A percentile compares a stretch with the other conserved stretches of the same genome.
Conservation (phyloP, 2,888 invertebrate genomes). For the Parascotia fuliginaria region DNA sequence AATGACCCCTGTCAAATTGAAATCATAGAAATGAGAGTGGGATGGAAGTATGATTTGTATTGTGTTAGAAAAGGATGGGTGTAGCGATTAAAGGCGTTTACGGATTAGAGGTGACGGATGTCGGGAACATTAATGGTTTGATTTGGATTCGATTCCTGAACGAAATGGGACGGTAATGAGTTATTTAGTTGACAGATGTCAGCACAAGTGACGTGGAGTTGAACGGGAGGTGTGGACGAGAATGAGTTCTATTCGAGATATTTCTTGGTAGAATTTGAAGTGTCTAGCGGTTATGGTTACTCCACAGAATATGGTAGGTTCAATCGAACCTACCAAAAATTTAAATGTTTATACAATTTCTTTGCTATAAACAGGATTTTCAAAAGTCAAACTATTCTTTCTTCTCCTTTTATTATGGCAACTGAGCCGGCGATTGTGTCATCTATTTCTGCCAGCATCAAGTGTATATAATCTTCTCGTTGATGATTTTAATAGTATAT, state of each 20-base stretch:
- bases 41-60: constrained; percentile 38
- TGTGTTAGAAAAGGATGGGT: constrained; percentile 40
- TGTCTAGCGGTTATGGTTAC: too few species aligned
- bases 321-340: too few species aligned
- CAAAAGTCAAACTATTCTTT: too few species aligned
- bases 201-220: constrained; percentile 40
- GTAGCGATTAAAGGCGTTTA: constrained; percentile 53
- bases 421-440: too few species aligned
- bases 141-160: constrained; percentile 55
- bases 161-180: constrained; percentile 61
- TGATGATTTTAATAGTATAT: too few species aligned
- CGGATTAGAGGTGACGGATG: constrained; percentile 64
- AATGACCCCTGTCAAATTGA: constrained; percentile 57
- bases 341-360: too few species aligned
- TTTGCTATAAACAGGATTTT: too few species aligned
- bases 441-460: too few species aligned
- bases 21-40: constrained; percentile 59
- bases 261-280: neutral
- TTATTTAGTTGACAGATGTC: constrained; percentile 78
- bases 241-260: neutral
- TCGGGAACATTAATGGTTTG: constrained; percentile 59
- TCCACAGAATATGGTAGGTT: too few species aligned
- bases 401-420: too few species aligned
- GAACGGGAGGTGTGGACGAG: constrained; percentile 2
- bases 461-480: too few species aligned